A percentile compares a stretch with the other conserved stretches of the same genome.
Conservation (phyloP, 2,797 vertebrate species). For the Cygnus olor region DNA sequence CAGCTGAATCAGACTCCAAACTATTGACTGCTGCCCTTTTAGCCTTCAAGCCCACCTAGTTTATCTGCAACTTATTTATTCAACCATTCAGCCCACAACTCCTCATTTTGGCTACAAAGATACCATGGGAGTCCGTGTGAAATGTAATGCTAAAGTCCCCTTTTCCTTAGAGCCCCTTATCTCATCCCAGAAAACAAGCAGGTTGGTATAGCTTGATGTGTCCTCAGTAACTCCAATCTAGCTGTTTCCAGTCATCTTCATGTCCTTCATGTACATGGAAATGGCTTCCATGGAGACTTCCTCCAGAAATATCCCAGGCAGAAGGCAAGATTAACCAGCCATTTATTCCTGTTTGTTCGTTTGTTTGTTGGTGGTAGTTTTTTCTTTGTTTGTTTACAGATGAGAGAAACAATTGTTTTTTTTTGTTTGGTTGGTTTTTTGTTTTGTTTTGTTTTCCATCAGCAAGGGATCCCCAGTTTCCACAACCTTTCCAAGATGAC, state of each 20-base stretch:
- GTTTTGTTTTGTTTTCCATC: background rate
- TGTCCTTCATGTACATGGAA: background rate
- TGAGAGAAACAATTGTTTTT: background rate
- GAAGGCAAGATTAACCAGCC: background rate
- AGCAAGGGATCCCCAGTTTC: accelerated
- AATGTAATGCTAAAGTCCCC: background rate
- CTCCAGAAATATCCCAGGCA: background rate
- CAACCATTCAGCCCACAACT: accelerated
- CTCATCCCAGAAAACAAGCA: background rate
- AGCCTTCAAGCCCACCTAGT: background rate
- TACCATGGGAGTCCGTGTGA: background rate
- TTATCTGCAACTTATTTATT: background rate
- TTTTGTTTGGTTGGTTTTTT: background rate
- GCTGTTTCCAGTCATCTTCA: background rate
- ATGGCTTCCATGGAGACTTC: background rate
- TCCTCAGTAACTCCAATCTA: background rate
- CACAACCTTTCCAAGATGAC: background rate
- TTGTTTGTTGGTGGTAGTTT: background rate
- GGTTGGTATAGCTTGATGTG: background rate
- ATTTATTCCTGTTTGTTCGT: background rate
- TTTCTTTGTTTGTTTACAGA: background rate
- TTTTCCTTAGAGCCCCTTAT: background rate
- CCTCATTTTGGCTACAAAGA: background rate
- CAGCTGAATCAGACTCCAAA: background rate
- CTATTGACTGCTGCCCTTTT: background rate